Evolutionary conservation across 2,797 vertebrate genomes (phyloP).

Genomic region (Alcedo quadribrachys): DNA sequence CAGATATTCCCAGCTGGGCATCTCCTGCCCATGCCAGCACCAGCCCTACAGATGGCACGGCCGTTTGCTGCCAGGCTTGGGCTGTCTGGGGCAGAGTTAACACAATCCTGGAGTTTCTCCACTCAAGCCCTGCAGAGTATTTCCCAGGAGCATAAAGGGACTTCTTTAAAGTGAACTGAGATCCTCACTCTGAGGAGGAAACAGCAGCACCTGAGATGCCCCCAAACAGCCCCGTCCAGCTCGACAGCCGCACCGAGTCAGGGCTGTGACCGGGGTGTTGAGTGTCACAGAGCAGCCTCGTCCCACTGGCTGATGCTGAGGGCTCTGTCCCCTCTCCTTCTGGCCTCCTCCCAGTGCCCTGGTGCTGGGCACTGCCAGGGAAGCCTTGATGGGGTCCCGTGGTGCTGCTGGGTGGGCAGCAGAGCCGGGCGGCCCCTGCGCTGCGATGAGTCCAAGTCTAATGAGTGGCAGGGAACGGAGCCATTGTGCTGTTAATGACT

Average conservation of each 20-base stretch:
- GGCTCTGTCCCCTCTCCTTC: background rate
- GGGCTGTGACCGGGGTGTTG: background rate
- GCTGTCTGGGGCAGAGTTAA: background rate
- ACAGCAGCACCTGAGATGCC: background rate
- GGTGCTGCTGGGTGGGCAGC: background rate
- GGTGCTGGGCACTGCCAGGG: background rate
- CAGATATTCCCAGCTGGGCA: background rate
- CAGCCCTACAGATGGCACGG: background rate
- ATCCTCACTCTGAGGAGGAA: background rate
- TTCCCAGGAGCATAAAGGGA: background rate
- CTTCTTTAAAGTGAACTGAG: background rate
- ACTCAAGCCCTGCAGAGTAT: background rate
- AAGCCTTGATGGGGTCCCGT: background rate
- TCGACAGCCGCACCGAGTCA: background rate
- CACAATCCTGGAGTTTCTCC: background rate
- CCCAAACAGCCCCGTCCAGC: background rate
- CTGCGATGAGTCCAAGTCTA: constrained; percentile 64
- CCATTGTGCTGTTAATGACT: constrained; percentile 80
- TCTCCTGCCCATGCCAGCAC: background rate
- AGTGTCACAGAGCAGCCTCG: background rate
- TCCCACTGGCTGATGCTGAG: background rate
- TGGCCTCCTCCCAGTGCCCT: rapidly evolving
- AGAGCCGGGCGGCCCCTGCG: background rate
- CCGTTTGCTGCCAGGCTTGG: background rate
- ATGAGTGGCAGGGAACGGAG: constrained; percentile 70